Percentiles rank a stretch among this genome's conserved stretches.
phyloP scores from a whole-genome alignment of 2,888 invertebrate species.

The Ligdia adustata region DNA sequence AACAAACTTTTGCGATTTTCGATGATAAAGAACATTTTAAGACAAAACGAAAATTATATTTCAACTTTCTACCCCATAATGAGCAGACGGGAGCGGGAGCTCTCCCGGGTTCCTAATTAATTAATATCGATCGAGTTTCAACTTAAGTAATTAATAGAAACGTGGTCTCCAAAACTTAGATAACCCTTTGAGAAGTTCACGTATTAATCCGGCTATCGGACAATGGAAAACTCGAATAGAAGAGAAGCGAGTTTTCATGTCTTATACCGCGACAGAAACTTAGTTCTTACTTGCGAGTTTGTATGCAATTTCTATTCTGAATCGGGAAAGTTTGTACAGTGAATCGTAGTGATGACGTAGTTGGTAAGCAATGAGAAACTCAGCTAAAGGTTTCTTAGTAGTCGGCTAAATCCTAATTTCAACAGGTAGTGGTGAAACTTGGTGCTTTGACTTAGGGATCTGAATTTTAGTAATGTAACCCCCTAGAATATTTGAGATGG shows the following conservation, averaged over 20 bases:
- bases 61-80: slow-evolving; percentile 18
- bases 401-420: not conserved
- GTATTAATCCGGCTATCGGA: slow-evolving; percentile 73
- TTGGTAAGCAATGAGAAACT: not conserved
- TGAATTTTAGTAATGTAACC: too few relatives aligned
- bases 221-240: slow-evolving; percentile 64
- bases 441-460: too few relatives aligned
- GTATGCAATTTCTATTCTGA: slow-evolving; percentile 31
- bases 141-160: slow-evolving; percentile 78
- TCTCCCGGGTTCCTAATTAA: slow-evolving; percentile 63
- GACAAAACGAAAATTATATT: slow-evolving; percentile 15
- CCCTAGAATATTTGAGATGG: too few relatives aligned
- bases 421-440: not conserved
- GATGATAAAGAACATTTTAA: slow-evolving; percentile 11
- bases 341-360: slow-evolving; percentile 4
- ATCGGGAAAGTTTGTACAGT: slow-evolving; percentile 2
- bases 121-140: slow-evolving; percentile 66
- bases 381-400: not conserved
- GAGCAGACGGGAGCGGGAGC: slow-evolving; percentile 18
- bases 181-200: slow-evolving; percentile 75
- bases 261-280: slow-evolving; percentile 43
- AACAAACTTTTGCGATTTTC: slow-evolving; percentile 4
- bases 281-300: slow-evolving; percentile 27
- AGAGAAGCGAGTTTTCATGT: slow-evolving; percentile 53
- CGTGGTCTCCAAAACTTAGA: slow-evolving; percentile 73